These are phyloP conservation scores for Steatornis caripensis DNA, from an alignment of 2,113 vertebrate species.

Conservation along the genomic window DNA sequence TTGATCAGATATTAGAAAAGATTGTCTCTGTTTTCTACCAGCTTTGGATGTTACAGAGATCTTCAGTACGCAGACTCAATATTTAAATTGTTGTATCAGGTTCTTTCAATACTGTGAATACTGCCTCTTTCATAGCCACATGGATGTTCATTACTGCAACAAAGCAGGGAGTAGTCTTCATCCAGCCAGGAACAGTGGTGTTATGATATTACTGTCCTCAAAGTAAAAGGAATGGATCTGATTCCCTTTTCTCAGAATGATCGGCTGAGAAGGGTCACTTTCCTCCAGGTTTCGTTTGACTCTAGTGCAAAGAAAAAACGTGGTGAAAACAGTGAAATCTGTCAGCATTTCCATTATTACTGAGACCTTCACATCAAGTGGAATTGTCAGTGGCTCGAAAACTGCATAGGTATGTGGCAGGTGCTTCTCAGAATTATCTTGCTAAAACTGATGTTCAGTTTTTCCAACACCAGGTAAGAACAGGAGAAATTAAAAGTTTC, in stretches of 20 bases:
- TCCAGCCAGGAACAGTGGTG: not conserved
- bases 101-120: not conserved
- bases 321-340: not conserved
- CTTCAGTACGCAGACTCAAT: not conserved
- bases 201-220: not conserved
- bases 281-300: not conserved
- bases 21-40: not conserved
- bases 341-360: not conserved
- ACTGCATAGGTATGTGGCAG: not conserved
- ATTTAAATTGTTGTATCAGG: not conserved
- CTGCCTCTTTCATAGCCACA: not conserved
- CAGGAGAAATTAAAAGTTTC: not conserved
- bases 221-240: not conserved
- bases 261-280: not conserved
- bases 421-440: not conserved
- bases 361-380: not conserved
- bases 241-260: not conserved
- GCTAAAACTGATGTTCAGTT: not conserved
- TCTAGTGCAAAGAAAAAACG: not conserved
- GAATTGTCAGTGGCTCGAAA: not conserved
- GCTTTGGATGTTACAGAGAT: not conserved
- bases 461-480: not conserved
- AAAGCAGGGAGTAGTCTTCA: not conserved
- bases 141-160: not conserved
- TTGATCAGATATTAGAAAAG: not conserved